Evolutionary conservation across 2,797 vertebrate species (phyloP).

Genomic region (Numenius phaeopus): DNA sequence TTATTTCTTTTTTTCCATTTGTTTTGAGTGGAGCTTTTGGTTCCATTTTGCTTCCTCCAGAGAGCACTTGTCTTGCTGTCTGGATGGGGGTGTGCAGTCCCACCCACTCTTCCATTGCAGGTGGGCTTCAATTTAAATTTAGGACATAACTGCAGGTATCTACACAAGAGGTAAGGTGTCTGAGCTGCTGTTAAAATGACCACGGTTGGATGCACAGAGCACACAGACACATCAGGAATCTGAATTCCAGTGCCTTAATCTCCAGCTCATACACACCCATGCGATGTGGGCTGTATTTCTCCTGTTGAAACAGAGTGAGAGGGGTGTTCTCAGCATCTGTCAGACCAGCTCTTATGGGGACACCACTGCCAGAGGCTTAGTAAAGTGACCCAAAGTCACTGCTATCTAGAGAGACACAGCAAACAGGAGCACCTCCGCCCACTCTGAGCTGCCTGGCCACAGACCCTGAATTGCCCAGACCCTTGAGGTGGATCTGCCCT

Average conservation of each 20-base stretch:
- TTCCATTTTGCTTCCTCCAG: background rate
- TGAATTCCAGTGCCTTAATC: background rate
- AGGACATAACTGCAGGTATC: background rate
- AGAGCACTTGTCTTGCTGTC: background rate
- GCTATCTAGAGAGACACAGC: background rate
- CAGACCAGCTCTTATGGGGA: background rate
- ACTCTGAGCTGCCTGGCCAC: background rate
- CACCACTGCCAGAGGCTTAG: background rate
- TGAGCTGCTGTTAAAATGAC: background rate
- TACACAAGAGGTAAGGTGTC: background rate
- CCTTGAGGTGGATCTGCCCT: background rate
- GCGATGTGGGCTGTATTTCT: accelerated
- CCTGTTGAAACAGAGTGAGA: background rate
- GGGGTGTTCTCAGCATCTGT: background rate
- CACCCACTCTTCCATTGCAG: background rate
- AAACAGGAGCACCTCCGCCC: background rate
- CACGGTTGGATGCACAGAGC: background rate
- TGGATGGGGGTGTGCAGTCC: background rate
- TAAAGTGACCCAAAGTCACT: background rate
- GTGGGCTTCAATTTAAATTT: background rate
- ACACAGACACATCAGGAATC: background rate
- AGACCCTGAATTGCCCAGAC: background rate
- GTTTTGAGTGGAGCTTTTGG: background rate
- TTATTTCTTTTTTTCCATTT: background rate
- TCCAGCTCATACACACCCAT: background rate